Conservation (phyloP, 2,113 vertebrate genomes). For the Ciconia boyciana region DNA sequence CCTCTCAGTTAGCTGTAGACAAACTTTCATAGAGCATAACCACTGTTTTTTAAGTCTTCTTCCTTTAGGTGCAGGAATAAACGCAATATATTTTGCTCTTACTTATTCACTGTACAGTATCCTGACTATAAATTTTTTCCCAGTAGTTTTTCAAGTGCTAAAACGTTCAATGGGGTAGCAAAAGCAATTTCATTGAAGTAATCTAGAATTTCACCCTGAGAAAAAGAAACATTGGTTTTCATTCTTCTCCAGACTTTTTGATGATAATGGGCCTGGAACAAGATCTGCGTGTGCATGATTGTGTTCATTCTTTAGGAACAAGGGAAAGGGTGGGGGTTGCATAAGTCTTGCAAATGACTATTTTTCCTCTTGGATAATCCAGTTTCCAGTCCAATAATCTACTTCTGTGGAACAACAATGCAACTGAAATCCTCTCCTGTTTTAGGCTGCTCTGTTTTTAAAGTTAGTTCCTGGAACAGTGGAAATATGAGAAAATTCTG, state of each 20-base stretch:
- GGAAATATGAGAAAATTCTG: neutral
- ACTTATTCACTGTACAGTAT: neutral
- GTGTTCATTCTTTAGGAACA: neutral
- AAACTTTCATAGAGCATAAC: neutral
- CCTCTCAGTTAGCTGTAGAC: neutral
- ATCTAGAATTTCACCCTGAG: neutral
- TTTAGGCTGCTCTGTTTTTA: neutral
- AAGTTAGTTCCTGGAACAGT: neutral
- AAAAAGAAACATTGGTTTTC: neutral
- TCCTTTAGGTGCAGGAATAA: neutral
- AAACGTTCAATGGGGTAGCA: neutral
- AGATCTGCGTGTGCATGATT: neutral
- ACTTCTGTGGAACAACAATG: neutral
- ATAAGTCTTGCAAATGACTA: neutral
- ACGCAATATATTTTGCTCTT: neutral
- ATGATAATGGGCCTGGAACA: neutral
- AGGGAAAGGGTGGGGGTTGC: neutral
- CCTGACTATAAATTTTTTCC: neutral
- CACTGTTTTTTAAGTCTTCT: neutral
- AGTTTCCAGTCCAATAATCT: neutral
- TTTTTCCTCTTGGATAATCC: slow-evolving; percentile 22
- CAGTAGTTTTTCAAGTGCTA: neutral
- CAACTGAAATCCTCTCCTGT: neutral
- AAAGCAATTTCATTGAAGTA: neutral
- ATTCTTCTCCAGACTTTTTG: neutral